These are phyloP conservation scores for Drosophila affinis DNA, from an alignment of 2,888 invertebrate genomes.

Conservation along the genomic window DNA sequence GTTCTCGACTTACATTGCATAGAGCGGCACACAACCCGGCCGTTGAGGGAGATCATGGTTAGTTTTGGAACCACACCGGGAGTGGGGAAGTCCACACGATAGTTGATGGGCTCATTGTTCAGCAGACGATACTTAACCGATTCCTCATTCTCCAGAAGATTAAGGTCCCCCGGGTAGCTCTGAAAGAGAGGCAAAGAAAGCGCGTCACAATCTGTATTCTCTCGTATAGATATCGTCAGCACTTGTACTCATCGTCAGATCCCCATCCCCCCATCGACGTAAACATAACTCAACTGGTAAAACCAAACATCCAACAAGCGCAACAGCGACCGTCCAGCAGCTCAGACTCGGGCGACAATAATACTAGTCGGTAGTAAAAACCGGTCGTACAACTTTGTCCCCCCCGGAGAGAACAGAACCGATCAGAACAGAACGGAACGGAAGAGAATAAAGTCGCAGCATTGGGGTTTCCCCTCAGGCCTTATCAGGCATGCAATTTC, in stretches of 20 bases:
- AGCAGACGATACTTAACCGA: slow-evolving; percentile 58
- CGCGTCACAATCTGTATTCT: not conserved
- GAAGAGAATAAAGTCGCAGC: not conserved
- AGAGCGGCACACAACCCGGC: slow-evolving; percentile 85
- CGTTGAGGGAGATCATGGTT: slow-evolving; percentile 86
- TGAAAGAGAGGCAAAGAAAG: slow-evolving; percentile 39
- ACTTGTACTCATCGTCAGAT: slow-evolving; percentile 10
- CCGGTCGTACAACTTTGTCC: slow-evolving; percentile 32
- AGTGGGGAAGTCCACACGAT: slow-evolving; percentile 86
- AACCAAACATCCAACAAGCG: slow-evolving; percentile 7
- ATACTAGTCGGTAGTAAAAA: slow-evolving; percentile 15
- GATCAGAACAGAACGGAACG: slow-evolving; percentile 2
- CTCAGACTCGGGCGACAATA: not conserved
- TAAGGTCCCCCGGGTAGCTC: slow-evolving; percentile 68
- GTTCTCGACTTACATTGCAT: slow-evolving; percentile 83
- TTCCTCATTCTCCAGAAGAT: slow-evolving; percentile 64
- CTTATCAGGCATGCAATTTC: slow-evolving; percentile 47
- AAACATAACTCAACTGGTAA: slow-evolving; percentile 39
- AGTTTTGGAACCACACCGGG: slow-evolving; percentile 85
- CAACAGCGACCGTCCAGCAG: not conserved
- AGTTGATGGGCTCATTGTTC: slow-evolving; percentile 82
- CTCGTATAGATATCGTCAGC: not conserved
- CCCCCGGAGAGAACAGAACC: slow-evolving; percentile 13
- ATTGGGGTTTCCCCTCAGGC: slow-evolving; percentile 21
- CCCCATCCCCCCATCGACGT: not conserved